phyloP scores from a whole-genome alignment of 2,888 invertebrate species.

The Hirtodrosophila confusa region DNA sequence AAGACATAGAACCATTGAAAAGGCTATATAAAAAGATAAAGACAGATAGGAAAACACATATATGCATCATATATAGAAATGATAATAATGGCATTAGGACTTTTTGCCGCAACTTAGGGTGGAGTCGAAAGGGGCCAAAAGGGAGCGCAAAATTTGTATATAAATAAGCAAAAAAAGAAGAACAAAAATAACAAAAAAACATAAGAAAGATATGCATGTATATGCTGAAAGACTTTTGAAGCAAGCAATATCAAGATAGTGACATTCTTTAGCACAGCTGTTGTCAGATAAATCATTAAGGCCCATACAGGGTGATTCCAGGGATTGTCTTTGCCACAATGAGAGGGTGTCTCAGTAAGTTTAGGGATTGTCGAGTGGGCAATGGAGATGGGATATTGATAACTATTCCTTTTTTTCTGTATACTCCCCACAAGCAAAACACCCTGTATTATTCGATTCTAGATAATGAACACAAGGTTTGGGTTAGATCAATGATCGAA shows the following conservation, averaged over 20 bases:
- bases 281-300: conserved; percentile 70
- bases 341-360: no score
- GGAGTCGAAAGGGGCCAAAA: conserved; percentile 2
- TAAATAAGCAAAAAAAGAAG: conserved; percentile 12
- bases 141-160: conserved; percentile 12
- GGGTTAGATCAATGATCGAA: no score
- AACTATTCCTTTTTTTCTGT: no score
- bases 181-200: conserved; percentile 20
- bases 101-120: conserved; percentile 31
- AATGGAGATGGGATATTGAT: no score
- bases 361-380: no score
- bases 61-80: conserved; percentile 9
- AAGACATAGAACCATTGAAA: conserved; percentile 27
- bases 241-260: conserved; percentile 46
- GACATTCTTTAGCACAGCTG: conserved; percentile 70
- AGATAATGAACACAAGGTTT: no score
- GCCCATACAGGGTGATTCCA: conserved; percentile 61
- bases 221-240: conserved; percentile 42
- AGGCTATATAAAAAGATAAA: conserved; percentile 2
- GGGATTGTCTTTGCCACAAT: no score
- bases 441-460: no score
- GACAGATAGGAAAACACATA: not conserved
- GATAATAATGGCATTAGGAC: conserved; percentile 51
- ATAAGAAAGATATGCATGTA: conserved; percentile 22
- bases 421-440: no score